A percentile compares a stretch with the other conserved stretches of the same genome.
Evolutionary conservation across 2,797 vertebrate species (phyloP).

Genomic region (Garrulus glandarius): DNA sequence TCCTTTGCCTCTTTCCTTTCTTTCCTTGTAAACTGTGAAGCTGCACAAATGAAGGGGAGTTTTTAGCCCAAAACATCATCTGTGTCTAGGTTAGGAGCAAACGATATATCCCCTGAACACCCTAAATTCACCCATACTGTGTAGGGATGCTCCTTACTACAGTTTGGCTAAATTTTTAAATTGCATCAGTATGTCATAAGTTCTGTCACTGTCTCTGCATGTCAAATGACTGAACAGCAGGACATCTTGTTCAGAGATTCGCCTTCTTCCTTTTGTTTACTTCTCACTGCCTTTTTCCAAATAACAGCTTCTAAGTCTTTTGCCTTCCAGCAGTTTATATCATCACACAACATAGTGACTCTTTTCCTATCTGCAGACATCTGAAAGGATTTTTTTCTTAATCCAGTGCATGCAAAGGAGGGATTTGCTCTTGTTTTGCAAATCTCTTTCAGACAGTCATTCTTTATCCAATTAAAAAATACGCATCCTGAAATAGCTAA

Average conservation of each 20-base stretch:
- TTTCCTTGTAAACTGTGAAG: background rate
- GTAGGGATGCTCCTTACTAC: background rate
- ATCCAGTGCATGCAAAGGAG: background rate
- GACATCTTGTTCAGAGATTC: background rate
- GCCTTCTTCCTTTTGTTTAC: background rate
- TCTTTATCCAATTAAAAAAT: conserved; percentile 47
- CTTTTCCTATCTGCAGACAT: background rate
- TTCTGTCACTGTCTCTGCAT: background rate
- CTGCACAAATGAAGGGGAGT: background rate
- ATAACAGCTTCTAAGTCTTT: background rate
- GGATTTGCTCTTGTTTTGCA: conserved; percentile 31
- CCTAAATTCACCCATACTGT: background rate
- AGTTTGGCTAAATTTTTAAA: background rate
- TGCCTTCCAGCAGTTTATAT: background rate
- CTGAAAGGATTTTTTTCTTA: background rate
- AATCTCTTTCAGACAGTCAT: conserved; percentile 4
- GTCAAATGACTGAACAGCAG: background rate
- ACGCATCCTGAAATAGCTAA: background rate
- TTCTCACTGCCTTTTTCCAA: background rate
- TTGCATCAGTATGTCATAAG: background rate
- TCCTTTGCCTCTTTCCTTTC: background rate
- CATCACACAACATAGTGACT: background rate
- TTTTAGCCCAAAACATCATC: background rate
- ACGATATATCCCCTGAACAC: background rate
- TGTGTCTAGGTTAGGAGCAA: background rate